phyloP scores from a whole-genome alignment of 2,113 vertebrate species.

The Eolophus roseicapilla region DNA sequence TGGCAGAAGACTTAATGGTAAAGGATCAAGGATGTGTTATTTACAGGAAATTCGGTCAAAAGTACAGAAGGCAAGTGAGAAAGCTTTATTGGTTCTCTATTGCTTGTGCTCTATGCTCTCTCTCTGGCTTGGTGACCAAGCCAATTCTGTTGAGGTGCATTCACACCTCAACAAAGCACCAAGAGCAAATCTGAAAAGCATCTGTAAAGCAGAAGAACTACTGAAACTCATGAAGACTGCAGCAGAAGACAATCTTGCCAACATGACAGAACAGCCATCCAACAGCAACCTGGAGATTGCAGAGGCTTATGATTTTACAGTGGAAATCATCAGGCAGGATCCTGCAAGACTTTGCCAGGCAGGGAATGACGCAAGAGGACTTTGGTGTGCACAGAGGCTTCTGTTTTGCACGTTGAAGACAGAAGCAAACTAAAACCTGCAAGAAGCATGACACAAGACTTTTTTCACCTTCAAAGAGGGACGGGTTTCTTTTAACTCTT shows the following conservation, averaged over 20 bases:
- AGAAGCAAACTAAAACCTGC: not conserved
- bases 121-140: not conserved
- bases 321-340: not conserved
- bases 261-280: not conserved
- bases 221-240: rapidly evolving
- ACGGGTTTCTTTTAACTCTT: conserved; percentile 15
- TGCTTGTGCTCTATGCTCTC: not conserved
- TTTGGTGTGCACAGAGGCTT: not conserved
- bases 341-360: not conserved
- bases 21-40: not conserved
- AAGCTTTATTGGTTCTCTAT: not conserved
- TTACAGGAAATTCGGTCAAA: not conserved
- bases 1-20: not conserved
- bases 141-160: not conserved
- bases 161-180: not conserved
- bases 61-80: not conserved
- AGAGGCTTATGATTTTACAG: not conserved
- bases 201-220: not conserved
- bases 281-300: not conserved
- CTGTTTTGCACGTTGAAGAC: not conserved
- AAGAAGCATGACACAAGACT: not conserved
- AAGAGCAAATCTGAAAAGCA: not conserved
- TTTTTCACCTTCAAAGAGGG: not conserved
- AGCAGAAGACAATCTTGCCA: not conserved
- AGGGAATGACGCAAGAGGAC: not conserved